Evolutionary conservation across 2,888 invertebrate genomes (phyloP), one percentile per base, ranked within the genome.

Genomic region (Amorpha juglandis): DNA sequence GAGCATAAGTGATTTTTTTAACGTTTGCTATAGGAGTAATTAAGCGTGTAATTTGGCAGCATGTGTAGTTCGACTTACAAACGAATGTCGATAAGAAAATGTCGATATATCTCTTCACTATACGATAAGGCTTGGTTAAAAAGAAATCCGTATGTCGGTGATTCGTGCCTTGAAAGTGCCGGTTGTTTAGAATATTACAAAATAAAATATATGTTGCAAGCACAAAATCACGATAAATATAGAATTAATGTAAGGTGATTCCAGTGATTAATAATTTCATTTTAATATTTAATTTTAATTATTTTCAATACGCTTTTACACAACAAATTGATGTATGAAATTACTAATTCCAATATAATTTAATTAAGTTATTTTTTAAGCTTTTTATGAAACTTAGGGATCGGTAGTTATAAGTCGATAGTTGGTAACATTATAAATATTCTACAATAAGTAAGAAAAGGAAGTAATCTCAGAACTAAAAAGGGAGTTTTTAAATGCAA

Each of bases 281-380:
- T 42, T 58, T 58, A 58, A 58, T 38, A 38, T 58, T 7, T 58
- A 38, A 58, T 38, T 58, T 42, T 58, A 58, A 42, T 42, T 58
- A 58, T 58, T 58, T 58, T 58, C 38, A 58, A 58, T 58, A 42
- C 58, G 58, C 58, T 58, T 58, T 58, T 58, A 58, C 58, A 38
- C 38, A 58, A 38, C 58, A 58, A 58, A 58, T 42, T 58, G 58
- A 58, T 58, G 52, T 52, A 58, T 58, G 58, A 58, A 58, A 58
- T 58, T 12, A 58, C 19, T 58, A 58, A 58, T 58, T 58, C 58
- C 58, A 58, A 38, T 58, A 33, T 42, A 58, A 58, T 42, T 58
- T 58, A 58, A 52, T 52, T 50, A 50, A 52, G 21, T 16, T 55
- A 55, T 27, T 42, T 58, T 58, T 12, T 58, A 58, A 58, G 19